Conservation (phyloP, 2,888 invertebrate genomes). For the Drosophila kambysellisi region DNA sequence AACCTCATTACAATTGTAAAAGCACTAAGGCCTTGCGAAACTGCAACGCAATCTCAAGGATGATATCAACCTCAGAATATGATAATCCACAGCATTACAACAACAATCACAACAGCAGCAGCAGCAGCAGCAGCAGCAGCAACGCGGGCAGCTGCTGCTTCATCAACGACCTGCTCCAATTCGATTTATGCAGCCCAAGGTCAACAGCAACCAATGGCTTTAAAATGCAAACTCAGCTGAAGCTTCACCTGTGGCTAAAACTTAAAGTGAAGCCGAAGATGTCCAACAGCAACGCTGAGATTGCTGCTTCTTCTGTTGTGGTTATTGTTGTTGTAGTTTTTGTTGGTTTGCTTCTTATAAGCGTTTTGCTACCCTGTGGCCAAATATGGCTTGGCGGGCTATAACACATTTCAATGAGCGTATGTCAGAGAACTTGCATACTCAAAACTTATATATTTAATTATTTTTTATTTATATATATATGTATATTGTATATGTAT, state of each 20-base stretch:
- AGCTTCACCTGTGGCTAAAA: constrained; percentile 19
- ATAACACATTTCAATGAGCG: not conserved
- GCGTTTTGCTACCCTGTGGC: constrained; percentile 28
- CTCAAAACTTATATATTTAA: not conserved
- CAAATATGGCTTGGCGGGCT: not conserved
- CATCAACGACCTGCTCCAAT: constrained; percentile 80
- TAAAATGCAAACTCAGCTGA: constrained; percentile 73
- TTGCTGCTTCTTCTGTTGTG: constrained; percentile 20
- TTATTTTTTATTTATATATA: not conserved
- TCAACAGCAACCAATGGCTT: constrained; percentile 71
- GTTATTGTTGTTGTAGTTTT: not conserved
- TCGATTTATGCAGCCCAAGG: constrained; percentile 79
- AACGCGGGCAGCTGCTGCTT: constrained; percentile 30
- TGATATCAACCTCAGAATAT: constrained; percentile 48
- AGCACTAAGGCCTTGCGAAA: constrained; percentile 47
- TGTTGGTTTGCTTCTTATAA: constrained; percentile 14
- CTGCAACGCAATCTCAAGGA: constrained; percentile 58
- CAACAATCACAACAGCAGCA: constrained; percentile 15
- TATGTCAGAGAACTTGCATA: not conserved
- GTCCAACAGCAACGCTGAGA: constrained; percentile 14
- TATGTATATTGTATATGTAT: not conserved
- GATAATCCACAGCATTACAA: constrained; percentile 48
- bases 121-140: constrained; percentile 21
- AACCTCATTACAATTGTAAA: constrained; percentile 45
- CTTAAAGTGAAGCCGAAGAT: constrained; percentile 17